These are phyloP conservation scores for Eupsilia transversa DNA, from an alignment of 2,888 invertebrate genomes.

Conservation along the genomic window DNA sequence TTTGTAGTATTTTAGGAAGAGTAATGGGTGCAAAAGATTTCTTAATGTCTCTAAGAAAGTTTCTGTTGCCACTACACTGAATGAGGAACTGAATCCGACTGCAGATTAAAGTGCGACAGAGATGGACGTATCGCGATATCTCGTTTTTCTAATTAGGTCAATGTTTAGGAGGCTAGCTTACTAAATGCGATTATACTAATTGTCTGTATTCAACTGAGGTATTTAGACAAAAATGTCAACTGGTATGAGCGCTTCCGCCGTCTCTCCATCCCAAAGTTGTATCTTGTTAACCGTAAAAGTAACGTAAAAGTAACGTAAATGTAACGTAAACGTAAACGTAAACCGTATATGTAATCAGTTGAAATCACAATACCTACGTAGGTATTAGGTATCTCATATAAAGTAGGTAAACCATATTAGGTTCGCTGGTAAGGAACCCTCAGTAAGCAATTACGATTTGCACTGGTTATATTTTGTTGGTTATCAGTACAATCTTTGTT, in stretches of 20 bases:
- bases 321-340: too few species aligned
- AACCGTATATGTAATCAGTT: too few species aligned
- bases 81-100: background rate
- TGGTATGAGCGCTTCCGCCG: background rate
- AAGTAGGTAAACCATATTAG: background rate
- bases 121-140: background rate
- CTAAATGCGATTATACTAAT: background rate
- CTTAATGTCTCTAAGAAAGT: too few species aligned
- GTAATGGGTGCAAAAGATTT: too few species aligned
- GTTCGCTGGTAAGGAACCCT: conserved; percentile 1
- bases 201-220: background rate
- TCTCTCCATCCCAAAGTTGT: too few species aligned
- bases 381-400: background rate
- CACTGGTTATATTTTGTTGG: conserved; percentile 4
- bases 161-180: background rate
- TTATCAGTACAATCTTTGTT: conserved; percentile 24
- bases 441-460: background rate
- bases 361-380: too few species aligned
- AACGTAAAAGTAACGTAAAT: too few species aligned
- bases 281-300: background rate
- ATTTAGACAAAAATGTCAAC: background rate
- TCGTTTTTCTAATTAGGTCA: background rate
- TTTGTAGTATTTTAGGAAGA: background rate
- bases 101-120: background rate
- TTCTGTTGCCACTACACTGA: background rate